phyloP scores from a whole-genome alignment of 2,888 invertebrate species.

The Polia nebulosa region DNA sequence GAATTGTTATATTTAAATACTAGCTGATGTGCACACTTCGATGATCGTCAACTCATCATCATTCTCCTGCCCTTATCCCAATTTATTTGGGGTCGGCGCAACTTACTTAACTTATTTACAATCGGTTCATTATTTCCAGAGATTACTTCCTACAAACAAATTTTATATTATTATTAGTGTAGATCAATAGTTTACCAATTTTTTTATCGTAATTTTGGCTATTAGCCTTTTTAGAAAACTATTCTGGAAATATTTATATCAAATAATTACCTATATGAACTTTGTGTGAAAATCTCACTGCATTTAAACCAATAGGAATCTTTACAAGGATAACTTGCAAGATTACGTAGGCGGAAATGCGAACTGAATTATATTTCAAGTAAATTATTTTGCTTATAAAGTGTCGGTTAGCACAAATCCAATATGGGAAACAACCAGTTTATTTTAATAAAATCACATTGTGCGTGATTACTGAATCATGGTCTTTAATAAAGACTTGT shows the following conservation, averaged over 20 bases:
- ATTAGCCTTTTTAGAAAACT: background rate
- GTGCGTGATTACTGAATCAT: conserved; percentile 15
- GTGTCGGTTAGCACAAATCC: conserved; percentile 23
- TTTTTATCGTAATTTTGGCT: too few species aligned
- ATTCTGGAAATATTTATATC: background rate
- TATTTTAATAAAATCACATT: conserved; percentile 23
- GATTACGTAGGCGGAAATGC: conserved; percentile 29
- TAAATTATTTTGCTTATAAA: conserved; percentile 32
- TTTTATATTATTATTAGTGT: too few species aligned
- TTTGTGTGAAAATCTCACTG: background rate
- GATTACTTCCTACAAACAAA: too few species aligned
- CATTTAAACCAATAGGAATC: background rate
- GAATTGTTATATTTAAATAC: background rate
- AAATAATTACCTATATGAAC: background rate
- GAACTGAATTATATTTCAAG: conserved; percentile 25
- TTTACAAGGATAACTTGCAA: conserved; percentile 5
- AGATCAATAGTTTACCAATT: too few species aligned
- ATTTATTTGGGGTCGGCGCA: too few species aligned
- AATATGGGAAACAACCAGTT: conserved; percentile 33
- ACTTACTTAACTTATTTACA: too few species aligned
- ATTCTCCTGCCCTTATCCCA: too few species aligned
- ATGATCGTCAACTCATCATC: too few species aligned
- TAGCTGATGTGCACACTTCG: too few species aligned
- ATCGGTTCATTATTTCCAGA: too few species aligned
- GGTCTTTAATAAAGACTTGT: background rate